A percentile compares a stretch with the other conserved stretches of the same genome.
These are phyloP conservation scores for Conistra vaccinii DNA, from an alignment of 2,888 invertebrate species.

Conservation along the genomic window DNA sequence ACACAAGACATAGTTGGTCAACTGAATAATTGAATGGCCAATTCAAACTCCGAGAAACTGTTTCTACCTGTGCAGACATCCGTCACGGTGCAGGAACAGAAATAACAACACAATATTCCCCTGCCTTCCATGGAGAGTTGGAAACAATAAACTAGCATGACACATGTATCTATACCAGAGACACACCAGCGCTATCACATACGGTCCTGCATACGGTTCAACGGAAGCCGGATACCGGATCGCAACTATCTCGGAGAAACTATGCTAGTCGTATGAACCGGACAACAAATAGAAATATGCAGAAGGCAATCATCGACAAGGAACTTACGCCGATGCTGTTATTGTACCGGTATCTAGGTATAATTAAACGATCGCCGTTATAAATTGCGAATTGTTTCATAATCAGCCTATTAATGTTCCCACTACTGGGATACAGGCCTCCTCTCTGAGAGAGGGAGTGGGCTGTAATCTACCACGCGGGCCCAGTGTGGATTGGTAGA, in stretches of 20 bases:
- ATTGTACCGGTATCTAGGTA: not conserved
- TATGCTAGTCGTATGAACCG: not conserved
- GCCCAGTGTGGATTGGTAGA: too few relatives aligned
- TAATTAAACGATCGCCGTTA: too few relatives aligned
- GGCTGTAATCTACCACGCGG: too few relatives aligned
- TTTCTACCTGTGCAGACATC: not conserved
- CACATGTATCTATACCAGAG: not conserved
- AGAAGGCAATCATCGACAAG: not conserved
- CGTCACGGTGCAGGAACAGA: not conserved
- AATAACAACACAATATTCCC: constrained; percentile 11
- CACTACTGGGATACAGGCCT: too few relatives aligned
- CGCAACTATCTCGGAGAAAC: not conserved
- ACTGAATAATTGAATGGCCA: not conserved
- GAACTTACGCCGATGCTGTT: not conserved
- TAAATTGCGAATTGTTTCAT: too few relatives aligned
- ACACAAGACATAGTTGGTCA: not conserved
- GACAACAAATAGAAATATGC: not conserved
- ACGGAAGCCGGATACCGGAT: constrained; percentile 3
- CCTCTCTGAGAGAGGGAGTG: too few relatives aligned
- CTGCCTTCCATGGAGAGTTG: not conserved
- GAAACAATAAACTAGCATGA: constrained; percentile 16
- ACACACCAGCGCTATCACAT: constrained; percentile 9
- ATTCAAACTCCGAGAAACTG: not conserved
- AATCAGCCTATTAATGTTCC: too few relatives aligned
- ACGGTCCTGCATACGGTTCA: not conserved